Base-by-base conservation (phyloP, 2,797 vertebrate genomes). In the Tangara arthus region DNA sequence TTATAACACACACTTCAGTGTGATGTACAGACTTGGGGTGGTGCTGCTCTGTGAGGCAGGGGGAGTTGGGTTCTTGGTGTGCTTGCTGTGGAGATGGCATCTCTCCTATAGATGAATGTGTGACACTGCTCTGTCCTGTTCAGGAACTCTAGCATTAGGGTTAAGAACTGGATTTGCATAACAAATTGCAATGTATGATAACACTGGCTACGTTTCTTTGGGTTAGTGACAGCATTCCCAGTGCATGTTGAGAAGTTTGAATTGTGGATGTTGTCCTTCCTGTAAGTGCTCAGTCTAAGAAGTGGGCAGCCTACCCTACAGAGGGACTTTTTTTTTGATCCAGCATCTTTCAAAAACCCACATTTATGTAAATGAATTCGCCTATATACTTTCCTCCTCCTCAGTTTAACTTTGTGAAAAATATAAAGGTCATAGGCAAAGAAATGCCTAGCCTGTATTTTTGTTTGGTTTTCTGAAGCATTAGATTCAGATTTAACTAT, bases 401-500 rank as follows among this genome's bases (percentile, higher is more conserved):
- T 92, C 44, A 55, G 50, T 91, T 91, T 92, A 92, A 69, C 75
- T 89, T 70, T 14, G 18, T 72, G 66, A 89, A 95, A 91, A 87
- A 73, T 91, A 35, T 52, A 68, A 89, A 87, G 93, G 82, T 87
- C 87, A 46, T 18, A 80, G 71, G 81, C 70, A 89, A 95, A 93
- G 32, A 93, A 83, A 69, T 89, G 79, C 82, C 81, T 85, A 70
- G 64, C 75, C 87, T 85, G 65, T 89, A 84, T 94, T 94, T 94
- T 81, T 61, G n/a, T 86, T 90, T 78, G 47, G 46, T 60, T 95
- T 80, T 72, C 76, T 94, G 60, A 89, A 87, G 82, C 32, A 77
- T 90, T 91, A 75, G 50, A 47, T 92, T 87, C 32, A 87, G 69
- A 96, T 95, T 90, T 95, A 96, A 88, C 77, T 90, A 60, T 79